phyloP scores from a whole-genome alignment of 2,888 invertebrate genomes.

The Rotaria socialis region DNA sequence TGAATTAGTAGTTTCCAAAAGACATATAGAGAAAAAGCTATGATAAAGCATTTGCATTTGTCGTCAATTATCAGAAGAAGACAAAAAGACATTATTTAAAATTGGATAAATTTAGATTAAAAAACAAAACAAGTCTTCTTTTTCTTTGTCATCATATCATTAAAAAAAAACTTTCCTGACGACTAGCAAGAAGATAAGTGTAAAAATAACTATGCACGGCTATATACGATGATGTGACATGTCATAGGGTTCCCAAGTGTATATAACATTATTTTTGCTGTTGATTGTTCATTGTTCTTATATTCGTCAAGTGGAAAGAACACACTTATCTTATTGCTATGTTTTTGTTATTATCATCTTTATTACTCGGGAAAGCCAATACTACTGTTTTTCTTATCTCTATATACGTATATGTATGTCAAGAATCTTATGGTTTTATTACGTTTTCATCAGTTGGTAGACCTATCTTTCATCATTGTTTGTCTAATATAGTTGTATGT shows the following conservation, averaged over 20 bases:
- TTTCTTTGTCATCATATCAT: too few species aligned
- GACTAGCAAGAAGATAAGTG: too few species aligned
- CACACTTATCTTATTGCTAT: background rate
- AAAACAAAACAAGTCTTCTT: too few species aligned
- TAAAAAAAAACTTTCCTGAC: too few species aligned
- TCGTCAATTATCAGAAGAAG: too few species aligned
- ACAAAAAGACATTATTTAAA: too few species aligned
- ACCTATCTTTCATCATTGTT: background rate
- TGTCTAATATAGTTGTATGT: background rate
- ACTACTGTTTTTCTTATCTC: background rate
- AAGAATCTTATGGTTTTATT: background rate
- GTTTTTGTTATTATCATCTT: background rate
- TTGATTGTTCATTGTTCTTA: background rate
- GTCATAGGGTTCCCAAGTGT: background rate
- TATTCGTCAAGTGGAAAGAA: background rate
- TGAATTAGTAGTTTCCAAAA: background rate
- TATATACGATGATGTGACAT: background rate
- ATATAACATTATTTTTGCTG: background rate
- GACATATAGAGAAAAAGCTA: background rate
- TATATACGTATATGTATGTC: background rate
- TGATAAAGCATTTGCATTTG: background rate
- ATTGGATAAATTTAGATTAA: too few species aligned
- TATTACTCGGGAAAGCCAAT: background rate
- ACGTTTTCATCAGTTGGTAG: background rate
- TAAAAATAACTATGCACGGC: too few species aligned